phyloP scores from a whole-genome alignment of 1,140 invertebrate species.

The Oryzaephilus surinamensis region DNA sequence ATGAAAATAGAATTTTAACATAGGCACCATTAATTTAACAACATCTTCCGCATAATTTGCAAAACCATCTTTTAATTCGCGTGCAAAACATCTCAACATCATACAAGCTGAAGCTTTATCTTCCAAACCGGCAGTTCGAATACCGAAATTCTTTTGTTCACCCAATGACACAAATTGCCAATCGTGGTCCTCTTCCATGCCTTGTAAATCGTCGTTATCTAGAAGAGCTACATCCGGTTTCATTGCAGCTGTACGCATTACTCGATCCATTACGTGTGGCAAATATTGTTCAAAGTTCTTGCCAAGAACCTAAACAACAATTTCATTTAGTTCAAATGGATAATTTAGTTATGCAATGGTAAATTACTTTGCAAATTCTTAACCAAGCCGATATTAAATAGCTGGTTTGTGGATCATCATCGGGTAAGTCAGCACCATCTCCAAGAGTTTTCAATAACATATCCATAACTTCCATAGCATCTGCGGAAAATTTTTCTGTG shows the following conservation, averaged over 20 bases:
- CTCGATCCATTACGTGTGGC: slow-evolving; percentile 94
- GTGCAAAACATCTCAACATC: slow-evolving; percentile 97
- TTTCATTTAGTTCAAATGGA: neutral
- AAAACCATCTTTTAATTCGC: slow-evolving; percentile 94
- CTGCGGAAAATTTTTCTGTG: slow-evolving; percentile 84
- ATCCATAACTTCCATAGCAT: slow-evolving; percentile 96
- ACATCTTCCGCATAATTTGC: slow-evolving; percentile 90
- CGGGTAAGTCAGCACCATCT: slow-evolving; percentile 65
- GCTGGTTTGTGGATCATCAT: slow-evolving; percentile 95
- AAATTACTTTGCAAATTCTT: slow-evolving; percentile 91
- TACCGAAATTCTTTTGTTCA: slow-evolving; percentile 91
- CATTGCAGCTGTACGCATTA: slow-evolving; percentile 88
- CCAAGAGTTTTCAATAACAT: slow-evolving; percentile 86
- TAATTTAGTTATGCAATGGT: too few relatives aligned
- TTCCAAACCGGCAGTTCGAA: slow-evolving; percentile 85
- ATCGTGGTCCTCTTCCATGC: slow-evolving; percentile 82
- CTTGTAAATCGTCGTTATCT: slow-evolving; percentile 83
- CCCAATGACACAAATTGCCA: slow-evolving; percentile 98
- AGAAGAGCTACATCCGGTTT: slow-evolving; percentile 96
- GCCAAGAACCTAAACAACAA: slow-evolving; percentile 38
- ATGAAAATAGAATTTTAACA: slow-evolving; percentile 98
- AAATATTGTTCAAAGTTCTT: slow-evolving; percentile 95
- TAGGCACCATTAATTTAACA: slow-evolving; percentile 88
- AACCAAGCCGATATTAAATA: slow-evolving; percentile 99
- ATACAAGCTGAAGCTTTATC: slow-evolving; percentile 98